A percentile compares a stretch with the other conserved stretches of the same genome.
These are phyloP conservation scores for Actinia tenebrosa DNA, from an alignment of 64 coral and sea anemone species.

Conservation along the genomic window DNA sequence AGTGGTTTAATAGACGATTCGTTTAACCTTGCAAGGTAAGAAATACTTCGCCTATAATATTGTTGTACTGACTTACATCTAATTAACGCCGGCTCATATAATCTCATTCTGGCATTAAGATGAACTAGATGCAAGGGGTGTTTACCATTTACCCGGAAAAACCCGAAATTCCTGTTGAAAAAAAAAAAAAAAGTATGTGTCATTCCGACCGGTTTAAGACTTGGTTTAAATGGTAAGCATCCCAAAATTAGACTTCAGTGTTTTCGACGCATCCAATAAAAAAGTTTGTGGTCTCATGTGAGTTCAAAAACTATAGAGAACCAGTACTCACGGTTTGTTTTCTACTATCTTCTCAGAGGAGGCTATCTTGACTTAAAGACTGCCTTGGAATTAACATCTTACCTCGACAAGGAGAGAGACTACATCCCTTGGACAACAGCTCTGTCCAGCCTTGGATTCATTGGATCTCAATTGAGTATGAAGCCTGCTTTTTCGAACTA, in stretches of 20 bases:
- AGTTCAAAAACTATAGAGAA: background rate
- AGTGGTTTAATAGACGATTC: slow-evolving; percentile 90
- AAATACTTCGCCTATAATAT: too few species aligned
- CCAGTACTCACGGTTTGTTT: background rate
- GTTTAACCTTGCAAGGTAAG: slow-evolving; percentile 86
- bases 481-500: slow-evolving; percentile 64
- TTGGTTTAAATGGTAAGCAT: too few species aligned
- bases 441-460: slow-evolving; percentile 62
- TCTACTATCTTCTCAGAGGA: background rate
- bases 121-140: too few species aligned
- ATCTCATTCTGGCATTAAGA: too few species aligned
- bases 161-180: too few species aligned
- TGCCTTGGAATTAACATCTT: slow-evolving; percentile 76
- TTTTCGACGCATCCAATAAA: background rate
- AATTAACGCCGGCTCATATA: too few species aligned
- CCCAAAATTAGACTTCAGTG: too few species aligned
- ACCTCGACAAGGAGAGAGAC: slow-evolving; percentile 81
- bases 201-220: too few species aligned
- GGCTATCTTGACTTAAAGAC: slow-evolving; percentile 68
- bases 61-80: too few species aligned
- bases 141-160: too few species aligned
- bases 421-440: slow-evolving; percentile 93
- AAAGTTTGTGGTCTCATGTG: too few species aligned
- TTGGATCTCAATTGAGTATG: slow-evolving; percentile 84
- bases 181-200: too few species aligned